A percentile compares a stretch with the other conserved stretches of the same genome.
Evolutionary conservation across 2,113 vertebrate species (phyloP).

Genomic region (Corythaeola cristata): DNA sequence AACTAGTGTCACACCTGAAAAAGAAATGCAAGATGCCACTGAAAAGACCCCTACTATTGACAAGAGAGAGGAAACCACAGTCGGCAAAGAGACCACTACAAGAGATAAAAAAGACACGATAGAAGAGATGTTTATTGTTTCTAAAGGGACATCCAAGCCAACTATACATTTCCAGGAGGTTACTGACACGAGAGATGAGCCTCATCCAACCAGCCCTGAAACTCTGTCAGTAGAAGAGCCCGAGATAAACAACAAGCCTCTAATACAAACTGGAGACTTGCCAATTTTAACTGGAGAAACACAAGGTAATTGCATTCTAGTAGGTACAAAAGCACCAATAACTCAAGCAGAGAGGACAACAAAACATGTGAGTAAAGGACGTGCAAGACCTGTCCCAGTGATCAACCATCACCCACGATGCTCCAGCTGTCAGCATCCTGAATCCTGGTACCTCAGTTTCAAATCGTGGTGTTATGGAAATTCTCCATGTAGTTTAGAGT

Average conservation of each 20-base stretch:
- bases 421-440: background rate
- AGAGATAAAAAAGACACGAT: constrained; percentile 39
- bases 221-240: background rate
- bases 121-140: constrained; percentile 46
- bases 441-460: background rate
- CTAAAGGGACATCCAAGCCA: constrained; percentile 38
- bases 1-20: background rate
- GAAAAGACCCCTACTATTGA: background rate
- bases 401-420: background rate
- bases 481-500: background rate
- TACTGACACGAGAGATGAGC: background rate
- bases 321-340: background rate
- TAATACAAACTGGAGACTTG: background rate
- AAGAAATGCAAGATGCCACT: background rate
- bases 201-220: background rate
- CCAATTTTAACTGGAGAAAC: background rate
- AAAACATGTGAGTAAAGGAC: background rate
- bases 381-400: rapidly evolving
- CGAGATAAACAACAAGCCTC: background rate
- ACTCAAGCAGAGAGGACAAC: background rate
- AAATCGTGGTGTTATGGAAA: background rate
- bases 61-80: background rate
- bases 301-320: background rate
- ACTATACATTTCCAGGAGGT: constrained; percentile 41
- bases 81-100: background rate